These are phyloP conservation scores for Aquatica leii DNA, from an alignment of 2,888 invertebrate species.

Conservation along the genomic window DNA sequence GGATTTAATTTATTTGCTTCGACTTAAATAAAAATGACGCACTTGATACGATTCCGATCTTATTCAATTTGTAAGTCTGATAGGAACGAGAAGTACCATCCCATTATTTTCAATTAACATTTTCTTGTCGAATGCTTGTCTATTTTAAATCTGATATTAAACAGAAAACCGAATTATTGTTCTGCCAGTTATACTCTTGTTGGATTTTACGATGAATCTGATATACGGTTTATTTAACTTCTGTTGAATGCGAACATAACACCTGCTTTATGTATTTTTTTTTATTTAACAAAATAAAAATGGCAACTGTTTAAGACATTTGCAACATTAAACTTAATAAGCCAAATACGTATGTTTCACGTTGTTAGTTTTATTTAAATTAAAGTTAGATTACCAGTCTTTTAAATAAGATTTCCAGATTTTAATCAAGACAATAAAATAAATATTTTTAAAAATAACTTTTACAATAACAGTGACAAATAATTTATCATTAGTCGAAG, in stretches of 20 bases:
- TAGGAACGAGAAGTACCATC: constrained; percentile 18
- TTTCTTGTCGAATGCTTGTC: constrained; percentile 21
- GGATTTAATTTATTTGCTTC: constrained; percentile 22
- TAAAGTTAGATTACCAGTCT: no score
- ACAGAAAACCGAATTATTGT: constrained; percentile 31
- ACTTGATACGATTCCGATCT: constrained; percentile 25
- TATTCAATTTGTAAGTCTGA: constrained; percentile 25
- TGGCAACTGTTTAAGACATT: no score
- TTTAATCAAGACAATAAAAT: constrained; percentile 28
- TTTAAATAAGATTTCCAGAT: no score
- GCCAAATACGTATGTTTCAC: no score
- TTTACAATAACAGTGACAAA: constrained; percentile 38
- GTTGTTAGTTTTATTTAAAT: no score
- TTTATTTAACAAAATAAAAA: no score
- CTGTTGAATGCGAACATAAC: no score
- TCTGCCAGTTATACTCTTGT: constrained; percentile 30
- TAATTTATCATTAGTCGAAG: constrained; percentile 37
- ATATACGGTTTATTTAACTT: constrained; percentile 28
- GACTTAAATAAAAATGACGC: constrained; percentile 21
- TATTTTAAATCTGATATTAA: constrained; percentile 23
- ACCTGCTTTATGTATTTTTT: no score
- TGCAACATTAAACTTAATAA: no score
- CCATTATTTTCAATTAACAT: constrained; percentile 38
- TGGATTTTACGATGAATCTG: constrained; percentile 21
- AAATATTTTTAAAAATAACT: constrained; percentile 35